Conservation (phyloP, 1,140 invertebrate species). For the Bombus vancouverensis region DNA sequence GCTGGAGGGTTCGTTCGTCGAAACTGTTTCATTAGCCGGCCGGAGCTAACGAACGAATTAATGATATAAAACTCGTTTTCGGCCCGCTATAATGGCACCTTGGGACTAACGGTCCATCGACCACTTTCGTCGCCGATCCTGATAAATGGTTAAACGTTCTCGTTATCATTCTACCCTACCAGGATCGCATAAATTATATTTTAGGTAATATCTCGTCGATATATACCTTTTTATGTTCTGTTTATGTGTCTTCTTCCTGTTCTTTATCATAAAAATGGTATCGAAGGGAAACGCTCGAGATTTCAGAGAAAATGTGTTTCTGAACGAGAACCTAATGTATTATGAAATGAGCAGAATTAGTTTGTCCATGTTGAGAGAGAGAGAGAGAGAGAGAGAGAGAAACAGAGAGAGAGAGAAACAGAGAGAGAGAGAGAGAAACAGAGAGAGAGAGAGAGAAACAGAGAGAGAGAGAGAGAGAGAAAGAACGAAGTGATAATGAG, state of each 20-base stretch:
- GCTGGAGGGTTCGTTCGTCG: background rate
- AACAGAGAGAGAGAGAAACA: no score
- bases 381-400: no score
- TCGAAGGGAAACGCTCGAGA: background rate
- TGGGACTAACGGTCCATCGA: slow-evolving; percentile 12
- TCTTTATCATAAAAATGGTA: background rate
- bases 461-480: no score
- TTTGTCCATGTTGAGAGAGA: background rate
- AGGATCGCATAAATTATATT: background rate
- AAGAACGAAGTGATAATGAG: no score
- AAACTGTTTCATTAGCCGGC: slow-evolving; percentile 36
- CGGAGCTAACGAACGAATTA: slow-evolving; percentile 44
- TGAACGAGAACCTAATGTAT: background rate
- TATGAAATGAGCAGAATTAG: background rate
- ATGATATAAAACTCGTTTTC: slow-evolving; percentile 51
- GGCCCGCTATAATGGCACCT: slow-evolving; percentile 15
- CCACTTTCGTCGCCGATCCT: slow-evolving; percentile 21
- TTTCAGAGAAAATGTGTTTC: background rate
- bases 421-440: no score
- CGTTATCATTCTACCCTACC: background rate
- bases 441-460: no score
- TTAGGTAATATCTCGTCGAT: background rate
- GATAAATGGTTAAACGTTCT: slow-evolving; percentile 21
- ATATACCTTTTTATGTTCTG: background rate
- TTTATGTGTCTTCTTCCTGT: no score